These are phyloP conservation scores for Halcyon leucocephala DNA, from an alignment of 2,797 vertebrate genomes.

Conservation along the genomic window DNA sequence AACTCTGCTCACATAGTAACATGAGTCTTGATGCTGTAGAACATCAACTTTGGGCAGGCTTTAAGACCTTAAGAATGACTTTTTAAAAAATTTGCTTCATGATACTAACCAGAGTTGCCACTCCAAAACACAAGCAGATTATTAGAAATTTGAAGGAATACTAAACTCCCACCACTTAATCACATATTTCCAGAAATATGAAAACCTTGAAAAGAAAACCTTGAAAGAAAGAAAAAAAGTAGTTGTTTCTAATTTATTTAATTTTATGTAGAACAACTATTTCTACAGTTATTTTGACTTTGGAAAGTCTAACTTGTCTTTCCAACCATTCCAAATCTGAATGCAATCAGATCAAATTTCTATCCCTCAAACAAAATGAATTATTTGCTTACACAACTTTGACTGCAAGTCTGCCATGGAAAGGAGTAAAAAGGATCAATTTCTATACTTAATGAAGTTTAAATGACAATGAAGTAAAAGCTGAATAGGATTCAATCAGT, in stretches of 20 bases:
- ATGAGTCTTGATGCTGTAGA: neutral
- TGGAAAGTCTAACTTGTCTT: neutral
- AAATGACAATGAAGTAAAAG: constrained; percentile 59
- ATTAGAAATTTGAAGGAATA: neutral
- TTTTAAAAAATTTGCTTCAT: neutral
- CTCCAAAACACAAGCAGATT: neutral
- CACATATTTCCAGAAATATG: neutral
- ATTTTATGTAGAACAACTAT: neutral
- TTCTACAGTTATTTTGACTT: neutral
- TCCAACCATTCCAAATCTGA: neutral
- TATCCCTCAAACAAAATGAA: constrained; percentile 4
- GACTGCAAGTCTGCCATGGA: neutral
- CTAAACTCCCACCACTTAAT: neutral
- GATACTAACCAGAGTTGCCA: neutral
- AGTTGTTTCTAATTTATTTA: neutral
- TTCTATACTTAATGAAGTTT: constrained; percentile 44
- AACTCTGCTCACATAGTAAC: neutral
- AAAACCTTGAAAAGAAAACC: neutral
- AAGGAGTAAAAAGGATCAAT: constrained; percentile 35
- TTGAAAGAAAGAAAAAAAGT: neutral
- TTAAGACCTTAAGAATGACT: neutral
- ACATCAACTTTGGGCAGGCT: neutral
- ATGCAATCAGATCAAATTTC: constrained; percentile 28
- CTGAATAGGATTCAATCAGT: constrained; percentile 56
- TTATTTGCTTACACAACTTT: constrained; percentile 14